Base-by-base conservation (phyloP, 2,888 invertebrate species). In the Synanthedon vespiformis region DNA sequence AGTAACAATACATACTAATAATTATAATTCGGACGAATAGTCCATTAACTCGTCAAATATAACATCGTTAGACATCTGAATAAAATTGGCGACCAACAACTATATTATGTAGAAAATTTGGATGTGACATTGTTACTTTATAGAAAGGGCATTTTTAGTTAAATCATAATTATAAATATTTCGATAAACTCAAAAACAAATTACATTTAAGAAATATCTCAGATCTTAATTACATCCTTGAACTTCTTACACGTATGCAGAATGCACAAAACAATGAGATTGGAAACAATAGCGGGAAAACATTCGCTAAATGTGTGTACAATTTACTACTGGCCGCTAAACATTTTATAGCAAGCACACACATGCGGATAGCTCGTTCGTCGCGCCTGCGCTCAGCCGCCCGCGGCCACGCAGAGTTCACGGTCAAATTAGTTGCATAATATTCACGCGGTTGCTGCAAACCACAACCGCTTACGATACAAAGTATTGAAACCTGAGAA, bases 231-330 rank as follows among this genome's bases (percentile, higher is more conserved):
- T 50, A 56, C 49, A 56, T 54, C 51, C 50, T 53, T 51, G 49
- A 49, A 54, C 53, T 56, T 52, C 53, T 61, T 55, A 57, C 54
- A 60, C 57, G 51, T 60, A 56, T 59, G 53, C 62, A 59, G 51
- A 59, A 56, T 59, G 52, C 62, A 59, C 51, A 49, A 55, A 52
- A 53, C 52, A 57, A 16, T 22, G 48, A 12, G 22, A 44, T 44
- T 34, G 4, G 16, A 62, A 54, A 76, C 76, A 78, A 77, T 74
- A 58, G 66, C 61, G 64, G 75, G 76, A 77, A 78, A 67, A 56
- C 55, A 55, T 55, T 58, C 71, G 76, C 77, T 77, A 74, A 61
- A 48, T 18, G 44, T 1, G 14, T 13, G 61, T 64, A 67, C 59
- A 61, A 54, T 63, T 63, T 64, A 67, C 62, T 65, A 65, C 34